A percentile compares a stretch with the other conserved stretches of the same genome.
Evolutionary conservation across 1,140 invertebrate species (phyloP).

Genomic region (Lutraria rhynchaena): DNA sequence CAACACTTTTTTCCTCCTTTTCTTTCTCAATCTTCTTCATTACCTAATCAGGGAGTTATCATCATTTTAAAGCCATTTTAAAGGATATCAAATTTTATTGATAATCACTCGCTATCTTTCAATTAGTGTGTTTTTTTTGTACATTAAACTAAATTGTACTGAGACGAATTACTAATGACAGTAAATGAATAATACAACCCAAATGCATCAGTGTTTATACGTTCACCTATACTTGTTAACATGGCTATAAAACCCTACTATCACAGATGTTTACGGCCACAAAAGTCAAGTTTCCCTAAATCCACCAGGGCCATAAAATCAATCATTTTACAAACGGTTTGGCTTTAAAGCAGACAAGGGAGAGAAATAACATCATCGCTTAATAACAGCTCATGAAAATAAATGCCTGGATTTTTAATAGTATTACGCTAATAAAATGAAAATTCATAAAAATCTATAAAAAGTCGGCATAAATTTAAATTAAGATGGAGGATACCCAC

Average conservation of each 20-base stretch:
- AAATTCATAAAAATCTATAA: neutral
- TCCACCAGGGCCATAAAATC: constrained; percentile 45
- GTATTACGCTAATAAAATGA: constrained; percentile 12
- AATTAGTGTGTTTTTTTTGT: neutral
- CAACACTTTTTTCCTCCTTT: too few species aligned
- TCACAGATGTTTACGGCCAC: constrained; percentile 52
- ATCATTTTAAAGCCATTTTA: constrained; percentile 8
- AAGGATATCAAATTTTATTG: constrained; percentile 48
- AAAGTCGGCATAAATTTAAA: too few species aligned
- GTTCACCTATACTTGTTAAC: constrained; percentile 26
- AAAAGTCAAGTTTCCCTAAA: constrained; percentile 56
- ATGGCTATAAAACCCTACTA: constrained; percentile 31
- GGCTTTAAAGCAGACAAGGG: constrained; percentile 30
- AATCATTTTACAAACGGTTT: constrained; percentile 14
- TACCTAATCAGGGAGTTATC: neutral
- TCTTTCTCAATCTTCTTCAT: too few species aligned
- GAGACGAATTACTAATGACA: constrained; percentile 27
- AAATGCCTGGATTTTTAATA: constrained; percentile 4
- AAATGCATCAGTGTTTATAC: constrained; percentile 17
- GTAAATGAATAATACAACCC: constrained; percentile 14
- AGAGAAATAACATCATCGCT: neutral
- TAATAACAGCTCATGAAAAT: neutral
- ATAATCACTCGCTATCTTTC: constrained; percentile 16
- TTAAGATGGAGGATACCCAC: too few species aligned
- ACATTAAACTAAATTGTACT: constrained; percentile 13